These are phyloP conservation scores for Himalopsyche phryganea DNA, from an alignment of 1,140 invertebrate genomes.

Conservation along the genomic window DNA sequence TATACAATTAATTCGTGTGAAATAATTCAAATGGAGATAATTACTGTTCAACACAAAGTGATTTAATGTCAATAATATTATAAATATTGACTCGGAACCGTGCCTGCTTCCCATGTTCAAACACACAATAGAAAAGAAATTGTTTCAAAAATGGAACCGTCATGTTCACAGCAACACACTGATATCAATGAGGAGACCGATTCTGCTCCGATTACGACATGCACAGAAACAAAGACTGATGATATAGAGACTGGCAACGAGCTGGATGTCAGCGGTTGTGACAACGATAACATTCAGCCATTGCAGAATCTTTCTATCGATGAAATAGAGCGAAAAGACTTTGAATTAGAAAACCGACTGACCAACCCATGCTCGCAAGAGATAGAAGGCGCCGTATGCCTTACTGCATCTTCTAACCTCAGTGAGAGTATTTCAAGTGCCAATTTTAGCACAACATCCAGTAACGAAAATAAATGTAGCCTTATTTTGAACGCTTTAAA, in stretches of 20 bases:
- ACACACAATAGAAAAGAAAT: no score
- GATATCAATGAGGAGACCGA: not conserved
- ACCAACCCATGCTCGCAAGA: slow-evolving; percentile 44
- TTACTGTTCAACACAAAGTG: no score
- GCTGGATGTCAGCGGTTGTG: not conserved
- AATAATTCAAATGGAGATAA: no score
- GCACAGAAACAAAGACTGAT: slow-evolving; percentile 4
- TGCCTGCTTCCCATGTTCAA: no score
- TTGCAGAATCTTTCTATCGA: slow-evolving; percentile 31
- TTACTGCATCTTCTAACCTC: slow-evolving; percentile 38
- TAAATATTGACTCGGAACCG: no score
- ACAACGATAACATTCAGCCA: no score
- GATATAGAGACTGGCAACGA: not conserved
- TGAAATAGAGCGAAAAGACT: slow-evolving; percentile 45
- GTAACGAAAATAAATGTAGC: slow-evolving; percentile 44
- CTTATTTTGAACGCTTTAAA: slow-evolving; percentile 7
- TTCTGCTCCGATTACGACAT: not conserved
- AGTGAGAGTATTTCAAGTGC: slow-evolving; percentile 40
- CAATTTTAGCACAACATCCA: slow-evolving; percentile 38
- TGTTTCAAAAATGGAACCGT: slow-evolving; percentile 6
- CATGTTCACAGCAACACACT: slow-evolving; percentile 1
- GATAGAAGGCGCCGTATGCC: slow-evolving; percentile 40
- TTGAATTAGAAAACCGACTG: slow-evolving; percentile 47
- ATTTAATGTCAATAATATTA: no score
- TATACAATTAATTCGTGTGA: no score